A percentile compares a stretch with the other conserved stretches of the same genome.
Conservation (phyloP, 2,113 vertebrate genomes). For the Phylloscopus trochilus region DNA sequence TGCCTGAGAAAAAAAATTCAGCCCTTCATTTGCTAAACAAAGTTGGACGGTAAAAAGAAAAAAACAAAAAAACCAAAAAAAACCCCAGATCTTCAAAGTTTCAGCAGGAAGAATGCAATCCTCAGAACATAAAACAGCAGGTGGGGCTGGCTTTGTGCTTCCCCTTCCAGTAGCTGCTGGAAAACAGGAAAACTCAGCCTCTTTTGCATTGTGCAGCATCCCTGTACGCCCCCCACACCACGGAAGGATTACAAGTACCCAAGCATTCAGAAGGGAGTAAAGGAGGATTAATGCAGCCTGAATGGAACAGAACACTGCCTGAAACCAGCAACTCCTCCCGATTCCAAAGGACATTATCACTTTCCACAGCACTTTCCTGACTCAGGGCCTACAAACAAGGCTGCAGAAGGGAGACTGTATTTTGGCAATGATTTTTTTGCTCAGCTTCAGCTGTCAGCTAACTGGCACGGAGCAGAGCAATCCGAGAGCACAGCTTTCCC, state of each 20-base stretch:
- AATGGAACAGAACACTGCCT: not conserved
- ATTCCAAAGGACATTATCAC: slow-evolving; percentile 22
- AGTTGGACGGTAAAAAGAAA: not conserved
- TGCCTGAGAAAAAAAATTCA: not conserved
- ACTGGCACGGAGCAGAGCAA: not conserved
- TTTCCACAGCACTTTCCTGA: not conserved
- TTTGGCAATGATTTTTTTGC: not conserved
- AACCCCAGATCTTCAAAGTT: not conserved
- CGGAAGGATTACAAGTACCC: not conserved
- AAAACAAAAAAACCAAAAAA: no score
- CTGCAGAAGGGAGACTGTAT: not conserved
- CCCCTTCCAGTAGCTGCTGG: not conserved
- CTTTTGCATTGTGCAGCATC: not conserved
- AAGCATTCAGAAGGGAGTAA: not conserved
- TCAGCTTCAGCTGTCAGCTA: slow-evolving; percentile 19
- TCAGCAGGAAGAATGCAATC: not conserved
- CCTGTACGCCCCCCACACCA: not conserved
- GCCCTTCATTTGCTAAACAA: not conserved
- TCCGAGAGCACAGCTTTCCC: not conserved
- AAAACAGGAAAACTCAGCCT: not conserved
- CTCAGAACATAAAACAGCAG: not conserved
- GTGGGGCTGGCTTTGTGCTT: not conserved
- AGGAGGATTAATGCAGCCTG: not conserved
- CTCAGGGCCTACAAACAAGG: not conserved
- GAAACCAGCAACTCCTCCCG: not conserved